Percentiles rank a stretch among this genome's conserved stretches.
Conservation (phyloP, 2,113 vertebrate species). For the Pyrgilauda ruficollis region DNA sequence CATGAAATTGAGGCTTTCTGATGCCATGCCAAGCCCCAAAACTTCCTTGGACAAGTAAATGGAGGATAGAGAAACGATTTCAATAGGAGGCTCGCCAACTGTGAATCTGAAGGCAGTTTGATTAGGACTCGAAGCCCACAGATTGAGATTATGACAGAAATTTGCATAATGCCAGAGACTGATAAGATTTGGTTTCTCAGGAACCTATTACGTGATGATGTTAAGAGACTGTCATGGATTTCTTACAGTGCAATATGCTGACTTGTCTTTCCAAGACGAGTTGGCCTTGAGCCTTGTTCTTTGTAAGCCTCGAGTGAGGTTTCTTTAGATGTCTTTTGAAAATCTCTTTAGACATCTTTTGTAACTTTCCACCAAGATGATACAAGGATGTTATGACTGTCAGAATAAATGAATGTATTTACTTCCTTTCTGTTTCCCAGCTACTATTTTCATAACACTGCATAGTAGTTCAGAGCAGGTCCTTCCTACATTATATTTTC, state of each 20-base stretch:
- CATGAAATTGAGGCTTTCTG: conserved; percentile 61
- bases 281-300: conserved; percentile 70
- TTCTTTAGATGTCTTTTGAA: conserved; percentile 64
- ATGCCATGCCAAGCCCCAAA: conserved; percentile 60
- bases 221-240: conserved; percentile 70
- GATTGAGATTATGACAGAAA: conserved; percentile 72
- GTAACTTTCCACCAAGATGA: conserved; percentile 64
- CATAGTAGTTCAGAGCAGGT: conserved; percentile 45
- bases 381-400: conserved; percentile 69
- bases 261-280: conserved; percentile 68
- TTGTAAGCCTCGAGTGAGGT: conserved; percentile 61
- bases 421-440: conserved; percentile 49
- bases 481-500: neutral
- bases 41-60: conserved; percentile 59
- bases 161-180: conserved; percentile 69
- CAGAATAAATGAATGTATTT: conserved; percentile 71
- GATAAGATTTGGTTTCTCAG: conserved; percentile 69
- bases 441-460: conserved; percentile 56
- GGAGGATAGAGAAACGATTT: conserved; percentile 40
- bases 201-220: conserved; percentile 71
- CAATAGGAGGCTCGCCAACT: conserved; percentile 61
- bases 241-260: conserved; percentile 70
- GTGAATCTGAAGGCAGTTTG: conserved; percentile 66
- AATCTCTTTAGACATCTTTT: conserved; percentile 69
- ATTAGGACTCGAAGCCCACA: conserved; percentile 67